phyloP scores from a whole-genome alignment of 2,888 invertebrate species.

The Eristalinus sepulchralis region DNA sequence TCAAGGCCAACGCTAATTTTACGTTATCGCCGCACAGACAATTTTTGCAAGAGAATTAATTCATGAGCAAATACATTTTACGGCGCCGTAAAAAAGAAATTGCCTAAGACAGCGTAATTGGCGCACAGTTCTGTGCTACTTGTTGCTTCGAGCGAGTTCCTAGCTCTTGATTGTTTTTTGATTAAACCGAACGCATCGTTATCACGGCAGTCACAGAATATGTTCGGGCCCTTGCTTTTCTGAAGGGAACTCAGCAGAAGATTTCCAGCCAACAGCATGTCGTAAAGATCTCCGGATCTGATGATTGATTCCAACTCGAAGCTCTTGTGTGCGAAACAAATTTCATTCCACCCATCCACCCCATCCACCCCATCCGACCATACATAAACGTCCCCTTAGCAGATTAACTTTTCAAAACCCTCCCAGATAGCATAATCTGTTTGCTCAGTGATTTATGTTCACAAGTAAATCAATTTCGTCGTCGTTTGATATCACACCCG shows the following conservation, averaged over 20 bases:
- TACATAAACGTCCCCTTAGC: conserved; percentile 57
- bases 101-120: background rate
- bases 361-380: background rate
- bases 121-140: background rate
- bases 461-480: conserved; percentile 67
- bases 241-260: background rate
- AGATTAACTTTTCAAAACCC: conserved; percentile 67
- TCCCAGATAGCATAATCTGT: conserved; percentile 62
- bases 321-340: background rate
- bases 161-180: background rate
- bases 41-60: background rate
- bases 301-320: background rate
- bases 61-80: background rate
- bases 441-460: conserved; percentile 67
- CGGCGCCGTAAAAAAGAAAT: background rate
- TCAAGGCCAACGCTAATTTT: background rate
- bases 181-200: background rate
- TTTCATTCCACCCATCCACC: conserved; percentile 5
- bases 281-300: background rate
- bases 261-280: background rate
- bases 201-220: background rate
- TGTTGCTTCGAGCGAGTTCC: background rate
- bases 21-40: background rate
- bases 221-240: background rate
- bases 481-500: conserved; percentile 27